These are phyloP conservation scores for Notiomystis cincta DNA, from an alignment of 2,113 vertebrate genomes.

Conservation along the genomic window DNA sequence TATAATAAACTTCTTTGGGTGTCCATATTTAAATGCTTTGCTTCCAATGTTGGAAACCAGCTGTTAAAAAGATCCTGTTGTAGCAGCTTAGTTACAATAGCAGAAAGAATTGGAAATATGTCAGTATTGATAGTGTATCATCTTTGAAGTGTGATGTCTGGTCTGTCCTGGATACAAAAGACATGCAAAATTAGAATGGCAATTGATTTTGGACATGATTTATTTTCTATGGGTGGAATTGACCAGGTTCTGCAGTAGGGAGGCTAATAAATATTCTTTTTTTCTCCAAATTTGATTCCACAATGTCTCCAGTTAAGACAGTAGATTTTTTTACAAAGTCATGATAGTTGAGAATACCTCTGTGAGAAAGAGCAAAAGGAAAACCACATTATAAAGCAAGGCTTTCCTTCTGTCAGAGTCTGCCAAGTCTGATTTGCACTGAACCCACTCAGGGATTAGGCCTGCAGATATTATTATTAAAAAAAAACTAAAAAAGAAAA, in stretches of 20 bases:
- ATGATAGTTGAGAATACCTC: neutral
- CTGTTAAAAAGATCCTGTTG: neutral
- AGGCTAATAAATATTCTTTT: neutral
- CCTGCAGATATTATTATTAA: neutral
- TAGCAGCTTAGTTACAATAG: neutral
- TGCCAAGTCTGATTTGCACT: neutral
- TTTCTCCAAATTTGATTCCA: neutral
- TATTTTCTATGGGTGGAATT: neutral
- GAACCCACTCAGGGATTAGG: neutral
- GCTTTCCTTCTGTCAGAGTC: neutral
- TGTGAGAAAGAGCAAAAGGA: neutral
- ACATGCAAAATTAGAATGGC: neutral
- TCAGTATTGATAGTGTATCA: neutral
- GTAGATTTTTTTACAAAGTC: neutral
- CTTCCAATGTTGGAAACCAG: neutral
- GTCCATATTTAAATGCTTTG: neutral
- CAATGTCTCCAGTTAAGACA: neutral
- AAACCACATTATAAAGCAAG: neutral
- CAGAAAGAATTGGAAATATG: neutral
- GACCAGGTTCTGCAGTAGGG: neutral
- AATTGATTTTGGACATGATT: neutral
- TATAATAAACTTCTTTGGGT: neutral
- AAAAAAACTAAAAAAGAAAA: neutral
- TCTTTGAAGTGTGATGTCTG: neutral
- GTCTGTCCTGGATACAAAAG: neutral